Conservation (phyloP, 2,888 invertebrate genomes). For the Rotaria magnacalcarata region DNA sequence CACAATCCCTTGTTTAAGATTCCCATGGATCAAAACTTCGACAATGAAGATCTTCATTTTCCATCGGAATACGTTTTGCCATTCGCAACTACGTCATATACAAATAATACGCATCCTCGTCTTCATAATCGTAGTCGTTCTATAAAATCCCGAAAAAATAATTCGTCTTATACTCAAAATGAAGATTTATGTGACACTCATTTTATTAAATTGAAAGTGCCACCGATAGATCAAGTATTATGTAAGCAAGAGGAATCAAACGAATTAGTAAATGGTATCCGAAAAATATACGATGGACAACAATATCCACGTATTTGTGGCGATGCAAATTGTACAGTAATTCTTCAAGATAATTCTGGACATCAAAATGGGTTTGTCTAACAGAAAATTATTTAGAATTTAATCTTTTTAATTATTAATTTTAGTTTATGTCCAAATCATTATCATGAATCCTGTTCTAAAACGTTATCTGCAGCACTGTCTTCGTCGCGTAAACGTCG, state of each 20-base stretch:
- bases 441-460: background rate
- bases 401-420: background rate
- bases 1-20: background rate
- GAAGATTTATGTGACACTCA: background rate
- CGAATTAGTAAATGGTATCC: background rate
- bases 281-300: background rate
- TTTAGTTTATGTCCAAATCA: background rate
- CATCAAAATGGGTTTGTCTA: background rate
- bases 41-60: background rate
- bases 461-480: background rate
- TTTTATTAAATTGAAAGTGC: background rate
- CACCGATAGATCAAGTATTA: background rate
- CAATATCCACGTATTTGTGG: background rate
- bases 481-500: constrained; percentile 8
- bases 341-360: background rate
- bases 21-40: background rate
- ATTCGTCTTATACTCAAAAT: background rate
- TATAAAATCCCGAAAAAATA: background rate
- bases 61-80: background rate
- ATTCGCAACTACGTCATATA: background rate
- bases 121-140: background rate
- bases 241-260: background rate
- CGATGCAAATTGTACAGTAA: background rate
- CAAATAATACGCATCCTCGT: background rate
- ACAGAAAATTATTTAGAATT: background rate